phyloP scores from a whole-genome alignment of 2,113 vertebrate genomes.

The Phainopepla nitens region DNA sequence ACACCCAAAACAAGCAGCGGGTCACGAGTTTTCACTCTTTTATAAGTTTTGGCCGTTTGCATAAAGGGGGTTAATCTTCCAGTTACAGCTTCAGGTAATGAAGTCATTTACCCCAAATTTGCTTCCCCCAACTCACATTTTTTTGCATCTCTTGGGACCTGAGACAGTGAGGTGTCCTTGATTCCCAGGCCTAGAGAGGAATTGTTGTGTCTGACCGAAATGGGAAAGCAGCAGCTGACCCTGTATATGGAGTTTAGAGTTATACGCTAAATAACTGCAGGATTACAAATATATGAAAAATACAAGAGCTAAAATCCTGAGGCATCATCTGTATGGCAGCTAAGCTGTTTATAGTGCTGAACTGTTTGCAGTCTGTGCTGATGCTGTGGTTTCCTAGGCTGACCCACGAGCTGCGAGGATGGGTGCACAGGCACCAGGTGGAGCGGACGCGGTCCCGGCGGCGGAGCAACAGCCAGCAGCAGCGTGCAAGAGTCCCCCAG shows the following conservation, averaged over 20 bases:
- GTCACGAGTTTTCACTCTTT: background rate
- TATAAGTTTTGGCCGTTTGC: background rate
- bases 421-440: constrained; percentile 58
- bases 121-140: background rate
- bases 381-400: background rate
- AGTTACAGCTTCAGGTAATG: background rate
- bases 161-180: background rate
- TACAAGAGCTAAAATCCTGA: background rate
- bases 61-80: background rate
- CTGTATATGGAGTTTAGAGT: background rate
- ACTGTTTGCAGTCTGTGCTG: background rate
- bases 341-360: background rate
- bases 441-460: constrained; percentile 34
- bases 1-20: background rate
- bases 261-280: background rate
- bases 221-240: background rate
- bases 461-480: constrained; percentile 25
- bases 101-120: background rate
- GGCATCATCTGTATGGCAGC: background rate
- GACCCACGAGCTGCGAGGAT: constrained; percentile 48
- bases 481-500: background rate
- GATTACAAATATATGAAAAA: background rate
- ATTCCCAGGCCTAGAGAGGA: background rate
- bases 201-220: background rate
- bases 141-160: background rate